Percentiles rank a stretch among this genome's conserved stretches.
Evolutionary conservation across 2,888 invertebrate species (phyloP).

Genomic region (Smittia aterrima): DNA sequence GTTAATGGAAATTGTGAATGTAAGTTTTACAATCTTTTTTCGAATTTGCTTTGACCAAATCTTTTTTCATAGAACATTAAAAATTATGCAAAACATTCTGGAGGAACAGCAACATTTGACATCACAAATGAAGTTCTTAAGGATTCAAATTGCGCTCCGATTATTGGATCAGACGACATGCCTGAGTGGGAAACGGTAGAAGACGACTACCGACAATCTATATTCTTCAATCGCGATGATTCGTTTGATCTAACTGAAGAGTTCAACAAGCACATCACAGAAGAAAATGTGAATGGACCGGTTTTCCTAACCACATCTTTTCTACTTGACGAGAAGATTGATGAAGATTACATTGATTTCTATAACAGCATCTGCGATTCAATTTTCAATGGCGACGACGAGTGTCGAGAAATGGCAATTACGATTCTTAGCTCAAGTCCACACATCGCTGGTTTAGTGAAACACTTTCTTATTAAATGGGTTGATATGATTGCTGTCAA

Average conservation of each 20-base stretch:
- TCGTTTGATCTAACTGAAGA: slow-evolving; percentile 48
- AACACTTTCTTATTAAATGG: slow-evolving; percentile 50
- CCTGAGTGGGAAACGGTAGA: slow-evolving; percentile 45
- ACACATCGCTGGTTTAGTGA: slow-evolving; percentile 50
- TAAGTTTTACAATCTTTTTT: slow-evolving; percentile 43
- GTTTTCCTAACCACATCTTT: slow-evolving; percentile 10
- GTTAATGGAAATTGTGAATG: slow-evolving; percentile 53
- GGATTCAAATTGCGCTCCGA: slow-evolving; percentile 52
- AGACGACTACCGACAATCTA: slow-evolving; percentile 29
- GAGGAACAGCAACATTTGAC: slow-evolving; percentile 51
- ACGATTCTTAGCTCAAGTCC: slow-evolving; percentile 48
- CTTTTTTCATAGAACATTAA: slow-evolving; percentile 49
- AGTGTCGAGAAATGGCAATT: slow-evolving; percentile 46
- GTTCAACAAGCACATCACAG: slow-evolving; percentile 35
- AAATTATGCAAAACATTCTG: slow-evolving; percentile 52
- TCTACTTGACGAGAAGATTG: slow-evolving; percentile 32
- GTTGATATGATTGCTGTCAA: slow-evolving; percentile 51
- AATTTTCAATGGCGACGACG: slow-evolving; percentile 47
- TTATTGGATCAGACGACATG: slow-evolving; percentile 52
- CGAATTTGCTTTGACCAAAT: background rate
- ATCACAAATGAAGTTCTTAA: slow-evolving; percentile 53
- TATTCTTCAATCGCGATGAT: slow-evolving; percentile 46
- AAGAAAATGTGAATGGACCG: slow-evolving; percentile 35
- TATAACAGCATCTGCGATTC: slow-evolving; percentile 47
- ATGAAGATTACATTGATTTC: slow-evolving; percentile 36